Conservation (phyloP, 92 coral and sea anemone genomes). For the Pocillopora grandis region DNA sequence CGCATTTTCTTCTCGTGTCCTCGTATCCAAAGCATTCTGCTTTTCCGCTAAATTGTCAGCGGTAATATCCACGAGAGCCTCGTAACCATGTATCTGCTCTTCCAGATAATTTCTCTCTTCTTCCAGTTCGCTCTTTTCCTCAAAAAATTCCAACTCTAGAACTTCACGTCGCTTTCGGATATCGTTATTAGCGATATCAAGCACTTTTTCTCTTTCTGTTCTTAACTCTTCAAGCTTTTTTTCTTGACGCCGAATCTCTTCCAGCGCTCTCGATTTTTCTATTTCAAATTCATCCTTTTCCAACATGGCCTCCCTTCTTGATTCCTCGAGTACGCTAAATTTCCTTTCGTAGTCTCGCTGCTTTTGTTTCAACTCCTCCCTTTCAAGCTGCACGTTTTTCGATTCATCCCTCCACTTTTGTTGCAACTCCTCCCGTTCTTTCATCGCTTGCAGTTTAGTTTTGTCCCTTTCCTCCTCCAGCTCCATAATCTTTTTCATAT, state of each 20-base stretch:
- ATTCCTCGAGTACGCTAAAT: slow-evolving; percentile 78
- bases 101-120: slow-evolving; percentile 67
- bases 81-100: slow-evolving; percentile 73
- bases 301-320: slow-evolving; percentile 64
- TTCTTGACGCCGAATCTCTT: slow-evolving; percentile 59
- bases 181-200: slow-evolving; percentile 63
- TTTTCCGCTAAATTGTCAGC: slow-evolving; percentile 91
- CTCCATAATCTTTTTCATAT: slow-evolving; percentile 78
- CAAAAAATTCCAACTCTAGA: slow-evolving; percentile 78
- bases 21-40: slow-evolving; percentile 67
- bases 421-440: slow-evolving; percentile 66
- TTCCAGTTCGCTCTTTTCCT: slow-evolving; percentile 61
- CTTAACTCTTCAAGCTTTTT: slow-evolving; percentile 54
- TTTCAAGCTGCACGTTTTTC: slow-evolving; percentile 60
- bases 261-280: slow-evolving; percentile 66
- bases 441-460: slow-evolving; percentile 62
- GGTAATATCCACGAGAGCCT: slow-evolving; percentile 77
- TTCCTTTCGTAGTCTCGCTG: slow-evolving; percentile 70
- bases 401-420: slow-evolving; percentile 81
- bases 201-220: slow-evolving; percentile 68
- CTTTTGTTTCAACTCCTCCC: slow-evolving; percentile 59
- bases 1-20: slow-evolving; percentile 71
- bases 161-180: slow-evolving; percentile 76
- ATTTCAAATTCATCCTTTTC: slow-evolving; percentile 74
- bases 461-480: slow-evolving; percentile 78